These are phyloP conservation scores for Datnioides undecimradiatus DNA, from an alignment of 2,113 vertebrate species.

Conservation along the genomic window DNA sequence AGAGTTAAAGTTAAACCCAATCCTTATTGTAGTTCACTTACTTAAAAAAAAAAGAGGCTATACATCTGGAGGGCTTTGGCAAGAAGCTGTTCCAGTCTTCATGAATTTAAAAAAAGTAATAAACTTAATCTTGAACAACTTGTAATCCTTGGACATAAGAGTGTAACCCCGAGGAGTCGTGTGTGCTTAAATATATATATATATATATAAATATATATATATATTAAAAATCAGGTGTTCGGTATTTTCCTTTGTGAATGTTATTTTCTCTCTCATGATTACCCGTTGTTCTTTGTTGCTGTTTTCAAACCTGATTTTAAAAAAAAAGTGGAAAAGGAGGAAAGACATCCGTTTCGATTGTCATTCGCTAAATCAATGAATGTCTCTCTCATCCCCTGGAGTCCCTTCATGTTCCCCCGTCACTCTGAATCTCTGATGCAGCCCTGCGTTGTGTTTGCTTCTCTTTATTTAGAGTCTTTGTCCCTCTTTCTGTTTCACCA, in stretches of 20 bases:
- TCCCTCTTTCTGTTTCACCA: not conserved
- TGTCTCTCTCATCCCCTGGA: constrained; percentile 57
- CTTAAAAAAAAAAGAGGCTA: constrained; percentile 45
- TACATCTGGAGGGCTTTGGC: constrained; percentile 57
- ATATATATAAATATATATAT: constrained; percentile 38
- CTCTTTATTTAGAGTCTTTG: not conserved
- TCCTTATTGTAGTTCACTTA: constrained; percentile 49
- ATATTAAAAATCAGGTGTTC: constrained; percentile 77
- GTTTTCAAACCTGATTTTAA: constrained; percentile 56
- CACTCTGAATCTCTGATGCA: constrained; percentile 7
- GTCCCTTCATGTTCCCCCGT: constrained; percentile 40
- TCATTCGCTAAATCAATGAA: constrained; percentile 76
- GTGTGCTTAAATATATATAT: constrained; percentile 60
- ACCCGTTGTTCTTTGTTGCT: constrained; percentile 49
- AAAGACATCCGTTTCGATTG: constrained; percentile 68
- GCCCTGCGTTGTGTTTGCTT: not conserved
- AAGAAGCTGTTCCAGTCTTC: constrained; percentile 64
- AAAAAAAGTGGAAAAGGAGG: constrained; percentile 23
- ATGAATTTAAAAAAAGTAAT: constrained; percentile 38
- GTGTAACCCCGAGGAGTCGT: constrained; percentile 64
- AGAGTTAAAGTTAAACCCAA: constrained; percentile 49
- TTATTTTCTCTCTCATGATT: constrained; percentile 56
- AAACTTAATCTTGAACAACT: constrained; percentile 60
- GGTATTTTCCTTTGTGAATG: constrained; percentile 64
- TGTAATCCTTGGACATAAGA: constrained; percentile 61